These are phyloP conservation scores for Drosophila murphyi DNA, from an alignment of 1,140 invertebrate genomes.

Conservation along the genomic window DNA sequence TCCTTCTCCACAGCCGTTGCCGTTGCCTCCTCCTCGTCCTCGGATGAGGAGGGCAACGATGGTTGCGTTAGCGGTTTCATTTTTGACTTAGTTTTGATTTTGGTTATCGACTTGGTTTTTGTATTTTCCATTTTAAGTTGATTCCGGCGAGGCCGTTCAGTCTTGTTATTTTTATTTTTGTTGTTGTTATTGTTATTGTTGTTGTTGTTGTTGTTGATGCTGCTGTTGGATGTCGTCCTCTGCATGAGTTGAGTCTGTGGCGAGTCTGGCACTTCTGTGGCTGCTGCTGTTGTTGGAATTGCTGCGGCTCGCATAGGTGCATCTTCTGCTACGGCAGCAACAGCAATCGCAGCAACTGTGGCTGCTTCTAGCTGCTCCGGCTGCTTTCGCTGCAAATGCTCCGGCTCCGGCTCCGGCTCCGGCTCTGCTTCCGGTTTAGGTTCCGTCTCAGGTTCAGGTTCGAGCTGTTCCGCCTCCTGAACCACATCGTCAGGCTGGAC, in stretches of 20 bases:
- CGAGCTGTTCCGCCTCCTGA: not conserved
- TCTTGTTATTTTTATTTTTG: too few relatives aligned
- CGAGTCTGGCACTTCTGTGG: not conserved
- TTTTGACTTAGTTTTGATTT: conserved; percentile 9
- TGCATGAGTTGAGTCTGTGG: too few relatives aligned
- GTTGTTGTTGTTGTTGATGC: too few relatives aligned
- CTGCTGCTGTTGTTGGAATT: conserved; percentile 13
- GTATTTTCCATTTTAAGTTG: not conserved
- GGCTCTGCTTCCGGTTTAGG: not conserved
- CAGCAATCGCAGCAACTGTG: not conserved
- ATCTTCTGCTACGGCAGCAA: not conserved
- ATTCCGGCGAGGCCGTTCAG: too few relatives aligned
- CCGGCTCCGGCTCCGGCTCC: not conserved
- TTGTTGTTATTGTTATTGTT: too few relatives aligned
- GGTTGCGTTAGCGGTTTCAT: not conserved
- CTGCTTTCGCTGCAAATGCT: not conserved
- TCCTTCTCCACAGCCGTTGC: too few relatives aligned
- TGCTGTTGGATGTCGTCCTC: too few relatives aligned
- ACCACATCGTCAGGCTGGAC: not conserved
- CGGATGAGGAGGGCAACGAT: not conserved
- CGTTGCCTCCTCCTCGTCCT: too few relatives aligned
- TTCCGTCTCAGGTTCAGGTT: not conserved
- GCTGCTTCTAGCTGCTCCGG: not conserved
- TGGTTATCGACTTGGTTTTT: conserved; percentile 6
- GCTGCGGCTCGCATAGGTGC: not conserved